Percentiles rank a stretch among this genome's conserved stretches.
Conservation (phyloP, 2,888 invertebrate genomes). For the Ramazzottius varieornatus region DNA sequence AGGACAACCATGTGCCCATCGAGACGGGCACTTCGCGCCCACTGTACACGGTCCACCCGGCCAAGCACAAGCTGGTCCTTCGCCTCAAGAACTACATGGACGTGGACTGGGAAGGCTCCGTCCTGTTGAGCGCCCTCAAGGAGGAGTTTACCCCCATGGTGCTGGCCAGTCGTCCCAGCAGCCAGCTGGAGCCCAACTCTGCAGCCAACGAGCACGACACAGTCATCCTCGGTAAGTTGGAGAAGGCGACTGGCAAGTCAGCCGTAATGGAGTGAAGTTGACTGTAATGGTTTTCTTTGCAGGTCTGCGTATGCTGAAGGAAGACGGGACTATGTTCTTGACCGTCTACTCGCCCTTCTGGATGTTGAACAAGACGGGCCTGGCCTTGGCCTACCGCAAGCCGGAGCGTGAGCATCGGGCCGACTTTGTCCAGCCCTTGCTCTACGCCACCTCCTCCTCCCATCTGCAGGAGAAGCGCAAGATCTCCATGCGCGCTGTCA, state of each 20-base stretch:
- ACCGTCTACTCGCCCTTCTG: slow-evolving; percentile 1
- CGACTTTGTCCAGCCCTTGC: not conserved
- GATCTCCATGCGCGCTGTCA: not conserved
- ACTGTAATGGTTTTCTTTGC: too few relatives aligned
- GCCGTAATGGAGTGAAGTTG: too few relatives aligned
- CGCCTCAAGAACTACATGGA: slow-evolving; percentile 1
- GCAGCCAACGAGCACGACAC: not conserved
- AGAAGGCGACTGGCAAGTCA: too few relatives aligned
- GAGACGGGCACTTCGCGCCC: not conserved
- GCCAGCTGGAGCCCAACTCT: not conserved
- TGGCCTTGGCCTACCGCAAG: not conserved
- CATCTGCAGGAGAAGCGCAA: slow-evolving; percentile 1
- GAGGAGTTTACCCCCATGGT: not conserved
- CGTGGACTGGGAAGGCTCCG: not conserved
- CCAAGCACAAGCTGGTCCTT: not conserved
- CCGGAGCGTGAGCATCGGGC: not conserved
- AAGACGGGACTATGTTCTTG: not conserved
- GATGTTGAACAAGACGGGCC: slow-evolving; percentile 2
- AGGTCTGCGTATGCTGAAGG: not conserved
- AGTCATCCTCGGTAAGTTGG: not conserved
- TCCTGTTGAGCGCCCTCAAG: not conserved
- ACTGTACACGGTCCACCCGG: slow-evolving; percentile 1
- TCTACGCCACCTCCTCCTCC: not conserved
- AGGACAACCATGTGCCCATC: not conserved
- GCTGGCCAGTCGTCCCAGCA: too few relatives aligned